phyloP scores from a whole-genome alignment of 2,888 invertebrate genomes.

The Pheosia tremula region DNA sequence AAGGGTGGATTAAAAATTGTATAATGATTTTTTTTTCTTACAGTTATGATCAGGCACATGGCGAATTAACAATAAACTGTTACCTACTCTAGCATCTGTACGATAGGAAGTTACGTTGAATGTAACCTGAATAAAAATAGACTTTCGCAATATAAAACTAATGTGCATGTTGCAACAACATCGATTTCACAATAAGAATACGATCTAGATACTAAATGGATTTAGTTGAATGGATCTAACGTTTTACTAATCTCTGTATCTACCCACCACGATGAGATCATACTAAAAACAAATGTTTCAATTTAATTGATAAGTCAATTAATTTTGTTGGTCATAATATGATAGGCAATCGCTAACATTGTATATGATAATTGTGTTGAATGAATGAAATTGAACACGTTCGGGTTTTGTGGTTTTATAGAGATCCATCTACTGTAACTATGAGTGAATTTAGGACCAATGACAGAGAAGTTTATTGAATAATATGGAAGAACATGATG shows the following conservation, averaged over 20 bases:
- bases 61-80: neutral
- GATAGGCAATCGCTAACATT: neutral
- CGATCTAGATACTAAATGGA: neutral
- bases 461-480: too few relatives aligned
- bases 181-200: neutral
- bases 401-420: neutral
- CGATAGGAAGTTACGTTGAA: neutral
- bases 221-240: constrained; percentile 11
- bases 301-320: constrained; percentile 5
- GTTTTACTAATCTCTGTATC: constrained; percentile 10
- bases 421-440: neutral
- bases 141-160: neutral
- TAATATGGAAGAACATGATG: too few relatives aligned
- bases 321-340: neutral
- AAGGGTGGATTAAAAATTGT: too few relatives aligned
- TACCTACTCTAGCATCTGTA: neutral
- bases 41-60: too few relatives aligned
- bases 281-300: constrained; percentile 4
- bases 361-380: neutral
- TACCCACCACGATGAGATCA: neutral
- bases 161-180: neutral
- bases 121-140: constrained; percentile 5
- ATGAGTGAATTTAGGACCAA: too few relatives aligned
- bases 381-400: neutral
- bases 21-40: too few relatives aligned